Evolutionary conservation across 2,888 invertebrate species (phyloP), one percentile per base, ranked within the genome.

Genomic region (Steromphala cineraria): DNA sequence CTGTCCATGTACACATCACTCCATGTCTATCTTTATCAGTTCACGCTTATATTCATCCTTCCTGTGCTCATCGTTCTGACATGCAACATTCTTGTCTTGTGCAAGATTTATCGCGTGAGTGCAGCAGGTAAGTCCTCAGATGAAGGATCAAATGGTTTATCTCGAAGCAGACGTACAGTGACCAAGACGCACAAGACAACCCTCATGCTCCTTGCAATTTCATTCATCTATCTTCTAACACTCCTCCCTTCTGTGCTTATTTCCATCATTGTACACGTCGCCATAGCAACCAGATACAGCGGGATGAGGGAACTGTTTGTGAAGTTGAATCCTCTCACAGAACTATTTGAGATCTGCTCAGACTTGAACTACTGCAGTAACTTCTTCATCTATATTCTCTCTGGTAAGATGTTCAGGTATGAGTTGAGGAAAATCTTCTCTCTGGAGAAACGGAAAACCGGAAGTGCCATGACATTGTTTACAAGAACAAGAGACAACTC

Each of bases 321-420:
- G 8, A 75, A 82, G 4, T 62, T 88, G 8, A 82, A 78, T 52
- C 89, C 89, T 40, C 83, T 87, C 53, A 56, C 82, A 2, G 84
- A 88, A 15, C 24, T 90, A 5, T 81, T 89, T 24, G 86, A 87
- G 31, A 83, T 88, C 0, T 31, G 91, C n/a, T 89, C 89, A 0
- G 85, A 88, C 21, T 56, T 90, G 0, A 92, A 91, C 80, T 92
- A 90, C 80, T 88, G 85, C 7, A 82, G 82, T 0, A 92, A 92
- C 78, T 92, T 92, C 83, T 91, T 88, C 81, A 90, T 91, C 31
- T 92, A 92, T 80, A 89, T 91, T 13, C 79, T 92, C 40, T 90
- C 89, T 3, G 91, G 90, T 5, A 86, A 87, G 15, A 86, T 88
- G 52, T 91, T 91, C 82, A 81, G 91, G 19, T 84, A 83, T 75